Base-by-base conservation (phyloP, 2,888 invertebrate species). In the Tetragnatha montana region DNA sequence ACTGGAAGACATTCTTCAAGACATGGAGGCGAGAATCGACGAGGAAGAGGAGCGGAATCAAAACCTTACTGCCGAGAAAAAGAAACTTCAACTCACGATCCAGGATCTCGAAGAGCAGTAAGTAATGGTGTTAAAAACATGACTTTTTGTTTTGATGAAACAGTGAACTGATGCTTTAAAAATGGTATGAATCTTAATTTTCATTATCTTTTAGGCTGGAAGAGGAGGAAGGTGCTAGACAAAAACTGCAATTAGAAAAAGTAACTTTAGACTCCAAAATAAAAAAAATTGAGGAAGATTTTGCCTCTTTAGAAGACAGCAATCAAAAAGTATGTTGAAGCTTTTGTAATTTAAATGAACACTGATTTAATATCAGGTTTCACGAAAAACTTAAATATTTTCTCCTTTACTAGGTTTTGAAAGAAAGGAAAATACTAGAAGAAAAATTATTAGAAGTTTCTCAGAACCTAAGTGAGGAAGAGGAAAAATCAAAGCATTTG, bases 221-320 rank as follows among this genome's bases (percentile, higher is more conserved):
- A 93, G 99, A 99, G 92, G 99, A 99, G 93, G 99, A 99, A 93
- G 97, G 96, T 0, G 97, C 98, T 2, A 95, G 99, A 0, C 99
- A 99, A 94, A 99, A 99, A 94, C 93, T 99, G 69, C 99, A 99
- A 93, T 94, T 99, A 87, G 99, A 99, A 94, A 98, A 99, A 93
- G 98, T 98, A 60, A 98, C 98, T 93, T 96, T 97, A 92, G 99
- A 99, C 93, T 96, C 96, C 81, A 98, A 97, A 94, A 95, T 99
- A 8, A 99, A 99, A 94, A 98, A 98, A 93, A 93, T 98, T 85
- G 99, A 99, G 93, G 99, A 99, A 93, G 98, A 98, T 92, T 94
- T 97, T 81, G 98, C 98, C 0, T 94, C 97, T 12, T 93, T 94
- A 68, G 98, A 98, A 12, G 99, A 99, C 93, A 96, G 97, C 83